Evolutionary conservation across 2,797 vertebrate species (phyloP).

Genomic region (Sphaeramia orbicularis): DNA sequence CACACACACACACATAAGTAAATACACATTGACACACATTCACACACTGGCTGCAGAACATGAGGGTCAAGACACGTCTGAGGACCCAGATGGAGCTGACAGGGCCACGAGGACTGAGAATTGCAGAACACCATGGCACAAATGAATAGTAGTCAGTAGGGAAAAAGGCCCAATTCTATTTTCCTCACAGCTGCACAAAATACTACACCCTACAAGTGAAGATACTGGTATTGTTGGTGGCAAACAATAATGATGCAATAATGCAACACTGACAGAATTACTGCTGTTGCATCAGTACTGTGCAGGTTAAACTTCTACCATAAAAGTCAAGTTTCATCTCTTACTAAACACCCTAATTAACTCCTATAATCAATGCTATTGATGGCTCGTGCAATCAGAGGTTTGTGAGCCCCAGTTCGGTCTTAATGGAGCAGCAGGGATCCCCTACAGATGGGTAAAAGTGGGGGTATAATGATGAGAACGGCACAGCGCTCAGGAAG

Average conservation of each 20-base stretch:
- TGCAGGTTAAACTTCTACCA: conserved; percentile 46
- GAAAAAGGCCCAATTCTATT: conserved; percentile 37
- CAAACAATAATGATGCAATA: conserved; percentile 51
- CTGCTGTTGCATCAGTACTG: conserved; percentile 51
- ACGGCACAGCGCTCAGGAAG: conserved; percentile 55
- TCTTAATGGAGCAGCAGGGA: conserved; percentile 73
- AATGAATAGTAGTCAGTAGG: conserved; percentile 57
- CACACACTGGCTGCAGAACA: conserved; percentile 27
- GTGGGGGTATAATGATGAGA: conserved; percentile 63
- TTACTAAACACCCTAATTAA: conserved; percentile 68
- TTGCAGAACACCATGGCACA: conserved; percentile 37
- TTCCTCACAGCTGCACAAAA: conserved; percentile 40
- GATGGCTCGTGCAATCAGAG: conserved; percentile 67
- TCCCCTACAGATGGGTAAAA: conserved; percentile 60
- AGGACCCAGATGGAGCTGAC: conserved; percentile 68
- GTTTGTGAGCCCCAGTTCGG: conserved; percentile 57
- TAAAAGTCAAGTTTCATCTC: conserved; percentile 53
- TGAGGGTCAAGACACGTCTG: conserved; percentile 66
- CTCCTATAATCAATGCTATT: conserved; percentile 72
- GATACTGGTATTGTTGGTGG: conserved; percentile 20
- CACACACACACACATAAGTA: conserved; percentile 15
- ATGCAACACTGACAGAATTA: conserved; percentile 33
- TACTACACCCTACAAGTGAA: conserved; percentile 27
- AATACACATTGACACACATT: conserved; percentile 26
- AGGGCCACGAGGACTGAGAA: conserved; percentile 52